A percentile compares a stretch with the other conserved stretches of the same genome.
These are phyloP conservation scores for Penaeus monodon DNA, from an alignment of 2,888 invertebrate species.

Conservation along the genomic window DNA sequence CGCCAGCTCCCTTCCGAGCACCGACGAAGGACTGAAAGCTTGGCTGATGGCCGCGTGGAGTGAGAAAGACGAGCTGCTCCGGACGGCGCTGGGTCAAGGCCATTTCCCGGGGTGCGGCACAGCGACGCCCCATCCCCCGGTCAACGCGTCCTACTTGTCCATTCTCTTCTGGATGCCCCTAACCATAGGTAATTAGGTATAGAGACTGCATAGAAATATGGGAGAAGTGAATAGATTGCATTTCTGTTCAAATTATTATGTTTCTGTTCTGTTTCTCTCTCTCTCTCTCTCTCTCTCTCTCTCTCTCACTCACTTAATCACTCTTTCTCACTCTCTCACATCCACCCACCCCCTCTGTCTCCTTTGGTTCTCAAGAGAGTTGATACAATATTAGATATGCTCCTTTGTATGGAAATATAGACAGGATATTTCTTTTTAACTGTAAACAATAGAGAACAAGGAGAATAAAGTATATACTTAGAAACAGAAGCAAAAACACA, in stretches of 20 bases:
- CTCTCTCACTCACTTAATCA: no score
- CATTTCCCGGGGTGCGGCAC: constrained; percentile 18
- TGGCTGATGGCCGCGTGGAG: constrained; percentile 31
- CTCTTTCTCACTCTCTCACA: neutral
- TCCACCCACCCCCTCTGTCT: neutral
- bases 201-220: no score
- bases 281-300: neutral
- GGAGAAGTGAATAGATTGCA: neutral
- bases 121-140: neutral
- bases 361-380: no score
- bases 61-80: constrained; percentile 69
- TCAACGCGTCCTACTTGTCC: constrained; percentile 37
- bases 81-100: constrained; percentile 30
- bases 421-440: no score
- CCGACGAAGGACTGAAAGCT: neutral
- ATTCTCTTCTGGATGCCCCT: constrained; percentile 42
- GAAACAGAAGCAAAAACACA: no score
- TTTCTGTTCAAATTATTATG: neutral
- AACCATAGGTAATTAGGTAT: constrained; percentile 28
- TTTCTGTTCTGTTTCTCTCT: neutral
- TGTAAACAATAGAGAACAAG: no score
- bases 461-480: no score
- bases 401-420: no score
- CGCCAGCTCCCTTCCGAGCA: constrained; percentile 12
- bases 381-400: no score